phyloP scores from a whole-genome alignment of 2,888 invertebrate genomes.

The Synanthedon vespiformis region DNA sequence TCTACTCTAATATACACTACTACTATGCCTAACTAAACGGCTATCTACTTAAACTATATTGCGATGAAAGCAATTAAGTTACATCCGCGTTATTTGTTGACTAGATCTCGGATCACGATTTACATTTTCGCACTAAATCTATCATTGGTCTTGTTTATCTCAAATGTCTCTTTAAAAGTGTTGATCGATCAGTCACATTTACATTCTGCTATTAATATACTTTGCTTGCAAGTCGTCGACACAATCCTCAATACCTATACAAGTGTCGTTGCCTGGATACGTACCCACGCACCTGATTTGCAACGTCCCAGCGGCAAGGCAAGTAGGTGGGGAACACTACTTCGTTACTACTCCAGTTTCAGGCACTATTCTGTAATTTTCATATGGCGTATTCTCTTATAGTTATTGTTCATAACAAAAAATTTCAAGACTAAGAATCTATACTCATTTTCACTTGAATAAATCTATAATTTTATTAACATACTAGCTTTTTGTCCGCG shows the following conservation, averaged over 20 bases:
- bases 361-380: neutral
- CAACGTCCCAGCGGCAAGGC: slow-evolving; percentile 28
- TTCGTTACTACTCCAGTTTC: slow-evolving; percentile 19
- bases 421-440: too few species aligned
- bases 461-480: too few species aligned
- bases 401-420: too few species aligned
- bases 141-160: neutral
- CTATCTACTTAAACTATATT: too few species aligned
- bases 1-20: too few species aligned
- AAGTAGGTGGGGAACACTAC: slow-evolving; percentile 35
- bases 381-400: too few species aligned
- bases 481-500: too few species aligned
- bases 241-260: slow-evolving; percentile 27
- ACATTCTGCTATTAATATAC: slow-evolving; percentile 44
- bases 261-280: slow-evolving; percentile 39
- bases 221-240: slow-evolving; percentile 42
- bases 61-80: too few species aligned
- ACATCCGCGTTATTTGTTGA: too few species aligned
- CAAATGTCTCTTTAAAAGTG: slow-evolving; percentile 2
- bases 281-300: slow-evolving; percentile 65
- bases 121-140: neutral
- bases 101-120: too few species aligned
- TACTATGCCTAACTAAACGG: too few species aligned
- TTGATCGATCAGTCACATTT: slow-evolving; percentile 43
- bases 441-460: too few species aligned